A percentile compares a stretch with the other conserved stretches of the same genome.
Conservation (phyloP, 2,888 invertebrate genomes). For the Molanna angustata region DNA sequence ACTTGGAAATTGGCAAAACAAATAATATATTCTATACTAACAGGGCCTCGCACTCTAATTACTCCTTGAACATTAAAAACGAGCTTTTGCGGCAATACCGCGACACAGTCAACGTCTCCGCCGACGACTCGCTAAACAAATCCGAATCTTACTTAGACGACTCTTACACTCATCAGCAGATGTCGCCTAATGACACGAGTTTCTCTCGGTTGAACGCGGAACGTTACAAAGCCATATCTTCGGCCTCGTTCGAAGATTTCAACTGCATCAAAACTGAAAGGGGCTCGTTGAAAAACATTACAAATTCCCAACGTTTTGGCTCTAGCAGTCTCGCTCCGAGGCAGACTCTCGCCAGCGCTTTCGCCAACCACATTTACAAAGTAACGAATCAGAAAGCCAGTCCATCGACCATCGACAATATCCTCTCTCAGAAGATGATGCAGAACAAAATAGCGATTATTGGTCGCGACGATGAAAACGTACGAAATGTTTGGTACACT, state of each 20-base stretch:
- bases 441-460: conserved; percentile 11
- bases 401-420: conserved; percentile 49
- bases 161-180: conserved; percentile 10
- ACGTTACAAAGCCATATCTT: conserved; percentile 44
- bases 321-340: conserved; percentile 43
- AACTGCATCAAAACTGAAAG: conserved; percentile 38
- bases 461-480: neutral
- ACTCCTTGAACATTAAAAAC: neutral
- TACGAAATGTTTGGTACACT: too few relatives aligned
- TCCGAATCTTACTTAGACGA: conserved; percentile 10
- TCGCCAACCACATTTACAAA: conserved; percentile 53
- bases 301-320: conserved; percentile 14
- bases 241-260: conserved; percentile 39
- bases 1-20: conserved; percentile 6
- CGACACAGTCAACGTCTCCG: neutral
- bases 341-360: conserved; percentile 48
- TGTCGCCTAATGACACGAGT: conserved; percentile 35
- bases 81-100: conserved; percentile 2
- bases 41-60: neutral
- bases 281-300: conserved; percentile 35
- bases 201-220: conserved; percentile 52
- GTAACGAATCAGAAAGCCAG: conserved; percentile 55
- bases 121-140: conserved; percentile 3
- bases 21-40: conserved; percentile 22
- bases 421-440: conserved; percentile 46